Conservation (phyloP, 2,888 invertebrate species). For the Arrhopalites spinosus region DNA sequence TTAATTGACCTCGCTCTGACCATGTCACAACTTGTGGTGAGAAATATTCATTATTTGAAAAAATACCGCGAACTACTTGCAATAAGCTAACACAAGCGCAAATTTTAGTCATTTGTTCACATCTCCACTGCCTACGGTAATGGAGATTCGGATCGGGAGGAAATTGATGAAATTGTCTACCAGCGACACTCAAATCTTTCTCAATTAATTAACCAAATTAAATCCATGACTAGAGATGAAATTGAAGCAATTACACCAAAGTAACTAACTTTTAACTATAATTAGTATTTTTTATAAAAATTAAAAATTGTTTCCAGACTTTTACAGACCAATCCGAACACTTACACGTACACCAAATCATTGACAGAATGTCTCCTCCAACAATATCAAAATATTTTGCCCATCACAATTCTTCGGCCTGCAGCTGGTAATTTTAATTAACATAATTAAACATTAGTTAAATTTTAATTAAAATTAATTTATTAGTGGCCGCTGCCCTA, state of each 20-base stretch:
- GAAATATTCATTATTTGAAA: slow-evolving; percentile 23
- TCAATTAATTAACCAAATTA: background rate
- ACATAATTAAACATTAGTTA: too few relatives aligned
- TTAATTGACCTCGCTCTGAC: slow-evolving; percentile 88
- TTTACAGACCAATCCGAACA: slow-evolving; percentile 27
- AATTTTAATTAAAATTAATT: too few relatives aligned
- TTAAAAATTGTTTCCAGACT: slow-evolving; percentile 2
- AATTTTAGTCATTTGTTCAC: slow-evolving; percentile 30
- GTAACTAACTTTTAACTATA: slow-evolving; percentile 5
- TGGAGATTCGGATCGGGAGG: slow-evolving; percentile 6
- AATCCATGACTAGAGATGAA: slow-evolving; percentile 1
- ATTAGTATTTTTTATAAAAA: too few relatives aligned
- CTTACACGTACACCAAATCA: slow-evolving; percentile 32
- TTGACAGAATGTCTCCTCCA: slow-evolving; percentile 25
- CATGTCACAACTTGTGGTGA: slow-evolving; percentile 83
- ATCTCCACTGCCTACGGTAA: slow-evolving; percentile 37
- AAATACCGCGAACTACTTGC: too few relatives aligned
- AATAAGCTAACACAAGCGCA: too few relatives aligned
- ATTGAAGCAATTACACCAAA: slow-evolving; percentile 22
- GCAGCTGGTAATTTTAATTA: slow-evolving; percentile 36
- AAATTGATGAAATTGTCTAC: slow-evolving; percentile 26
- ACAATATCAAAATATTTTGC: slow-evolving; percentile 1
- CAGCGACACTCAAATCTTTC: background rate
- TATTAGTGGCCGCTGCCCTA: too few relatives aligned
- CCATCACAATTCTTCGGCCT: slow-evolving; percentile 30